Conservation (phyloP, 2,113 vertebrate species). For the Agapornis roseicollis region DNA sequence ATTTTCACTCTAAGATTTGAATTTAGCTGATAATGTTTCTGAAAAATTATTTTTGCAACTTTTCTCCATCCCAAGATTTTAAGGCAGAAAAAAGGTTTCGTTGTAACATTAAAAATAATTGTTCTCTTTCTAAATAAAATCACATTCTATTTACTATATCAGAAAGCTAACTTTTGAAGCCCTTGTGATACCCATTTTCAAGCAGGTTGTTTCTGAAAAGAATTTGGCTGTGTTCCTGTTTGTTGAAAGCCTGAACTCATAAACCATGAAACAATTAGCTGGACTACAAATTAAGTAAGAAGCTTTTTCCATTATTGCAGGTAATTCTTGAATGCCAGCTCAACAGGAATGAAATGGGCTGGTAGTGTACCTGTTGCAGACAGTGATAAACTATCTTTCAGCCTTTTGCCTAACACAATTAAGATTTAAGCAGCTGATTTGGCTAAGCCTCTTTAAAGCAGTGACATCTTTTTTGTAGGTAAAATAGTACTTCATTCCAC, state of each 20-base stretch:
- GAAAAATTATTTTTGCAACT: neutral
- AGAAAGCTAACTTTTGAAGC: neutral
- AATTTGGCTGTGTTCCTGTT: conserved; percentile 38
- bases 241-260: conserved; percentile 39
- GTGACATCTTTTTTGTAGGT: conserved; percentile 14
- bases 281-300: conserved; percentile 44
- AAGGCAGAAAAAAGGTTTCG: neutral
- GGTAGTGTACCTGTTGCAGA: neutral
- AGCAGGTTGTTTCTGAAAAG: conserved; percentile 38
- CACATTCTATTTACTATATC: neutral
- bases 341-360: neutral
- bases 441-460: neutral
- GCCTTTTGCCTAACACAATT: neutral
- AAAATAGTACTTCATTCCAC: conserved; percentile 1
- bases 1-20: neutral
- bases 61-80: neutral
- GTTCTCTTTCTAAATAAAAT: neutral
- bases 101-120: neutral
- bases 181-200: neutral
- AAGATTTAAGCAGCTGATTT: conserved; percentile 35
- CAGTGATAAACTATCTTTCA: conserved; percentile 25
- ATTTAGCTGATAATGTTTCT: neutral
- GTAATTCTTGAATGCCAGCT: conserved; percentile 38
- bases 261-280: conserved; percentile 50
- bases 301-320: conserved; percentile 35